Evolutionary conservation across 2,797 vertebrate genomes (phyloP).

Genomic region (Taenioides sp.): DNA sequence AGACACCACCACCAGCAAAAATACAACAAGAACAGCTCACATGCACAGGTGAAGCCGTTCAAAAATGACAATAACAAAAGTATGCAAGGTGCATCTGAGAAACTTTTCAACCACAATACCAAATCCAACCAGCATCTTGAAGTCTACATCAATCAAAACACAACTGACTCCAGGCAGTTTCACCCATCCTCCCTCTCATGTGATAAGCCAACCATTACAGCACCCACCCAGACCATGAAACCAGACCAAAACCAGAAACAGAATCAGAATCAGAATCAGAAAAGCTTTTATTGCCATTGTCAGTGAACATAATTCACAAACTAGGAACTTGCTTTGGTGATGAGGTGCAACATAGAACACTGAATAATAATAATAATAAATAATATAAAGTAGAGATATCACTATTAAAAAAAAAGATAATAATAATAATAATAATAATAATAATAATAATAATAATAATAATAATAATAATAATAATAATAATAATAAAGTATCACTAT

Average conservation of each 20-base stretch:
- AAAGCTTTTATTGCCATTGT: no score
- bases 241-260: constrained; percentile 4
- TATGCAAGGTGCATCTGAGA: constrained; percentile 18
- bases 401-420: no score
- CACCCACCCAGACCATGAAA: constrained; percentile 4
- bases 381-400: no score
- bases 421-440: no score
- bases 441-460: no score
- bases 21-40: constrained; percentile 24
- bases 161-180: constrained; percentile 19
- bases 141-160: constrained; percentile 23
- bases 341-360: no score
- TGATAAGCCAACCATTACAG: constrained; percentile 19
- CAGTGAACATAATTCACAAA: no score
- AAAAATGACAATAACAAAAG: constrained; percentile 14
- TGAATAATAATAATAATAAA: no score
- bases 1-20: constrained; percentile 14
- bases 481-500: no score
- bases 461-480: no score
- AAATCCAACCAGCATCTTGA: constrained; percentile 8
- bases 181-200: constrained; percentile 14
- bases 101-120: constrained; percentile 12
- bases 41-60: constrained; percentile 25
- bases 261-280: no score
- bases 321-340: no score